Evolutionary conservation across 2,797 vertebrate genomes (phyloP).

Genomic region (Sylvilagus floridanus): DNA sequence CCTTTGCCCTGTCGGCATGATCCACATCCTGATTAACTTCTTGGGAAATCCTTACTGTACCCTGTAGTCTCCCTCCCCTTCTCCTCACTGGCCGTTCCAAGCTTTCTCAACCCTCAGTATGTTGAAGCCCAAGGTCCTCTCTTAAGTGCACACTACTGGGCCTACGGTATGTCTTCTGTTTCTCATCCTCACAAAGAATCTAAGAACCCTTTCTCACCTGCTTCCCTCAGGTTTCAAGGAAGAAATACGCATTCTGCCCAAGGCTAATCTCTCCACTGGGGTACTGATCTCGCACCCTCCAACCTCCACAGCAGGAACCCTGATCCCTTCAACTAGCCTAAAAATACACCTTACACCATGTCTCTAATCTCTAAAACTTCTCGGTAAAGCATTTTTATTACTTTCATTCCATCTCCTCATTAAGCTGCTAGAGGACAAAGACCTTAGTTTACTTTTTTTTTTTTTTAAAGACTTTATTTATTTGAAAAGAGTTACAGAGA

Average conservation of each 20-base stretch:
- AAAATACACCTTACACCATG: background rate
- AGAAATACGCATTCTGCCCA: background rate
- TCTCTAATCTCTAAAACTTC: background rate
- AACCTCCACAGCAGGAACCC: background rate
- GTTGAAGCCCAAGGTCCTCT: background rate
- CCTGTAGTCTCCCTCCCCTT: background rate
- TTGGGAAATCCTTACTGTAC: background rate
- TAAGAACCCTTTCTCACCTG: background rate
- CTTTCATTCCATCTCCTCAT: background rate
- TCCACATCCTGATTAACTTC: background rate
- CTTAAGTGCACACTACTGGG: background rate
- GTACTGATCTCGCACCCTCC: background rate
- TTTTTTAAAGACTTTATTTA: too few species aligned
- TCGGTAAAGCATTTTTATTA: background rate
- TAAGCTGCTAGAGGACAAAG: background rate
- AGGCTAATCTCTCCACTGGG: background rate
- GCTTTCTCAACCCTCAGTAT: background rate
- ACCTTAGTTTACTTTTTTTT: background rate
- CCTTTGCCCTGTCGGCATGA: background rate
- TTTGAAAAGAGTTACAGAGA: too few species aligned
- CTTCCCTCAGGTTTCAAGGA: background rate
- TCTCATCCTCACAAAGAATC: background rate
- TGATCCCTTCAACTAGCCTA: background rate
- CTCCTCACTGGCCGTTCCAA: background rate
- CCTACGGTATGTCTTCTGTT: background rate